Evolutionary conservation across 2,113 vertebrate species (phyloP), one percentile per base, ranked within the genome.

Genomic region (Salvelinus fontinalis): DNA sequence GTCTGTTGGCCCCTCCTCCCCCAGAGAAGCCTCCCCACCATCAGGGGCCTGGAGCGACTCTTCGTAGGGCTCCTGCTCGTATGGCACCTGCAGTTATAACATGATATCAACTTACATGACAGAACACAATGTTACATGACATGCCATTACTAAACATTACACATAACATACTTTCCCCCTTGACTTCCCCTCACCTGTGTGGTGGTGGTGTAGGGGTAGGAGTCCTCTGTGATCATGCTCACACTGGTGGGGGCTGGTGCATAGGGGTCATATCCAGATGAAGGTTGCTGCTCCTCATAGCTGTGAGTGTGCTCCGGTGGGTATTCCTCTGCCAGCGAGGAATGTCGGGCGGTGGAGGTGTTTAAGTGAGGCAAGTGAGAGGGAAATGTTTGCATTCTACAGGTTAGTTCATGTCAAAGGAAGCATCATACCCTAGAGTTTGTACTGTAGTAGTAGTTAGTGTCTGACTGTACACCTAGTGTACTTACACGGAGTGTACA

Each of bases 211-310:
- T 91, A 93, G 1, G 89, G 87, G 78, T 88, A 90, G 12, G 76
- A 57, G 39, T 93, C 91, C 78, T 91, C 93, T 0, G 93, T 94
- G 71, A 94, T 88, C 92, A 95, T 93, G 76, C 91, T 93, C 67
- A 94, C 89, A 27, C 70, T 62, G 2, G 87, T 86, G 71, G 88
- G 87, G 13, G 48, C 70, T 2, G 85, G 84, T 1, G 79, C 89
- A 16, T 89, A 88, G 6, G 76, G 81, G 75, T 92, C 85, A 29
- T 92, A 89, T 9, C 87, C 86, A 3, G 91, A 86, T 69, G 83
- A 9, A 9, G 79, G 81, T 22, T 75, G 82, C 54, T 92, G 87
- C 68, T 93, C 86, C 13, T 89, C 89, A 59, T 90, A 89, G 70
- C 48, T 70, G 2, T 80, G 75, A 57, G 84, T 90, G 0, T 87